These are phyloP conservation scores for Lithobates sylvaticus DNA, from an alignment of 2,797 vertebrate genomes.

Conservation along the genomic window DNA sequence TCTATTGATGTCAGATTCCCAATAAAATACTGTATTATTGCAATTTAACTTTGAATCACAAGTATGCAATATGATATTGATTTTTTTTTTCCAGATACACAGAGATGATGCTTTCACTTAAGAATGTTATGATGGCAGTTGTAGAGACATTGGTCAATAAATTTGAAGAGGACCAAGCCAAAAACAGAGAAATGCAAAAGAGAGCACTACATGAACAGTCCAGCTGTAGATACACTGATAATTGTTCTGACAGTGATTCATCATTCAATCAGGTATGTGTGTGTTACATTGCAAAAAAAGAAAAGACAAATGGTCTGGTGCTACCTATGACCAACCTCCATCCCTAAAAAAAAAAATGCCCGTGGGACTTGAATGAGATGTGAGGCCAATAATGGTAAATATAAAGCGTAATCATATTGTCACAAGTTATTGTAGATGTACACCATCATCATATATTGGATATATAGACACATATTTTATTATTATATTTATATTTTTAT, in stretches of 20 bases:
- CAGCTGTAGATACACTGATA: conserved; percentile 82
- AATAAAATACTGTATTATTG: not conserved
- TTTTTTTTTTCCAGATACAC: conserved; percentile 81
- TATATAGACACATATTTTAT: too few relatives aligned
- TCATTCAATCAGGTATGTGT: conserved; percentile 89
- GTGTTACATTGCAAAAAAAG: too few relatives aligned
- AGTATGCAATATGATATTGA: not conserved
- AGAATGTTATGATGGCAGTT: conserved; percentile 86
- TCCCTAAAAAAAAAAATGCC: too few relatives aligned
- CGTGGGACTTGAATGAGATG: too few relatives aligned
- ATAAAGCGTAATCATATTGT: too few relatives aligned
- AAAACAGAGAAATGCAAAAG: conserved; percentile 80
- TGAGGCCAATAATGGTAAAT: too few relatives aligned
- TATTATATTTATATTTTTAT: too few relatives aligned
- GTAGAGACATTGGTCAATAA: conserved; percentile 90
- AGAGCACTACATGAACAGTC: conserved; percentile 77
- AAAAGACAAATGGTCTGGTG: too few relatives aligned
- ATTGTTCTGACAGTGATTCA: conserved; percentile 94
- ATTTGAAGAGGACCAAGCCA: conserved; percentile 89
- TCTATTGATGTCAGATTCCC: not conserved
- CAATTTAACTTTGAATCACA: not conserved
- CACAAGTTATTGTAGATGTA: too few relatives aligned
- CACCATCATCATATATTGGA: too few relatives aligned
- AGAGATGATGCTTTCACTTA: conserved; percentile 91
- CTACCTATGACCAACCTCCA: too few relatives aligned